Base-by-base conservation (phyloP, 2,888 invertebrate species). In the Cloeon dipterum region DNA sequence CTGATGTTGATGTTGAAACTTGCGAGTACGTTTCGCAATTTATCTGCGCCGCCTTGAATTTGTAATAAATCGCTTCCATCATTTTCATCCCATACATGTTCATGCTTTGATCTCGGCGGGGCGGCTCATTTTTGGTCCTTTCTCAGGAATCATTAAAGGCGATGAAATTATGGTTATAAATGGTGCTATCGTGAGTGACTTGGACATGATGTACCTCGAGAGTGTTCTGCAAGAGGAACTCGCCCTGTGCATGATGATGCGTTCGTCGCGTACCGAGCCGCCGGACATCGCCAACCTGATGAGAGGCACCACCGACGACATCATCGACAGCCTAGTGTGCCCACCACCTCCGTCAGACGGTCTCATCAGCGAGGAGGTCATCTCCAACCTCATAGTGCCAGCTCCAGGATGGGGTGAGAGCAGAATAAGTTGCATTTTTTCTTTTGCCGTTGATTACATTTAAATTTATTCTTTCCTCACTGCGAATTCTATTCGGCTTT, bases 81-180 rank as follows among this genome's bases (percentile, higher is more conserved):
- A n/a, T n/a, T n/a, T n/a, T n/a, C n/a, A n/a, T n/a, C n/a, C n/a
- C n/a, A n/a, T n/a, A n/a, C n/a, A n/a, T n/a, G n/a, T n/a, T n/a
- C n/a, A n/a, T n/a, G n/a, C n/a, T n/a, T n/a, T n/a, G n/a, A n/a
- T n/a, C n/a, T n/a, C n/a, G n/a, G n/a, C n/a, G n/a, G n/a, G n/a
- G n/a, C n/a, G n/a, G n/a, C n/a, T n/a, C n/a, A n/a, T n/a, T n/a
- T n/a, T n/a, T n/a, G n/a, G n/a, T n/a, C n/a, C n/a, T n/a, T n/a
- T 43, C 46, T 7, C 50, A 93, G 93, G 93, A 54, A 79, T 94
- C 56, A 86, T 89, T 60, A 85, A 89, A 65, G 82, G 91, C 51
- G 94, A 94, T 62, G 94, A 94, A 67, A 91, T 94, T 59, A 86
- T 94, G 78, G 89, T 94, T 58, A 91, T 94, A 63, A 94, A 94